Conservation (phyloP, 2,113 vertebrate genomes). For the Etheostoma cragini region DNA sequence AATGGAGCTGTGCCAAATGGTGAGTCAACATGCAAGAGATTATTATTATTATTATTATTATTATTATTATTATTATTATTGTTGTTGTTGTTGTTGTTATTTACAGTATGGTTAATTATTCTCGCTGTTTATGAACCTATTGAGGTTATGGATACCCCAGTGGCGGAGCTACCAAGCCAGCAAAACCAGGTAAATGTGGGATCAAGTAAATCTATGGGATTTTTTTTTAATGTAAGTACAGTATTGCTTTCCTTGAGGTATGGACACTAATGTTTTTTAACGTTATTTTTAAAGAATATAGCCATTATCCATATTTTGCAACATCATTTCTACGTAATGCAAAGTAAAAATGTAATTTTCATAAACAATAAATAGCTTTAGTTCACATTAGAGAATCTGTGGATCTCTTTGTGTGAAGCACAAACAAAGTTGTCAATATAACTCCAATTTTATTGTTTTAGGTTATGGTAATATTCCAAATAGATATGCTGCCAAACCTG, state of each 20-base stretch:
- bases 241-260: not conserved
- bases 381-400: not conserved
- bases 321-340: not conserved
- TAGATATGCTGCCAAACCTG: slow-evolving; percentile 56
- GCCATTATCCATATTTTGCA: not conserved
- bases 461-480: slow-evolving; percentile 58
- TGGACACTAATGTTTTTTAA: not conserved
- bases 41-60: too few species aligned
- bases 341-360: not conserved
- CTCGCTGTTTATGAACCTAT: slow-evolving; percentile 20
- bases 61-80: not conserved
- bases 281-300: not conserved
- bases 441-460: slow-evolving; percentile 18
- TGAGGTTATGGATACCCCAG: slow-evolving; percentile 59
- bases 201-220: not conserved
- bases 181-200: slow-evolving; percentile 58
- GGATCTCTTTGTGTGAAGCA: not conserved
- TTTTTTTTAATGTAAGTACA: not conserved
- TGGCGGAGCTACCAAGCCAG: slow-evolving; percentile 49
- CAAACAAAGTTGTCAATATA: not conserved
- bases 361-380: not conserved
- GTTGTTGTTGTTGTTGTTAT: not conserved
- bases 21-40: slow-evolving; percentile 21
- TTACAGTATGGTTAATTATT: not conserved
- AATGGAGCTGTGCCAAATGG: slow-evolving; percentile 56